These are phyloP conservation scores for Harlomillsia oculata DNA, from an alignment of 1,140 invertebrate genomes.

Conservation along the genomic window DNA sequence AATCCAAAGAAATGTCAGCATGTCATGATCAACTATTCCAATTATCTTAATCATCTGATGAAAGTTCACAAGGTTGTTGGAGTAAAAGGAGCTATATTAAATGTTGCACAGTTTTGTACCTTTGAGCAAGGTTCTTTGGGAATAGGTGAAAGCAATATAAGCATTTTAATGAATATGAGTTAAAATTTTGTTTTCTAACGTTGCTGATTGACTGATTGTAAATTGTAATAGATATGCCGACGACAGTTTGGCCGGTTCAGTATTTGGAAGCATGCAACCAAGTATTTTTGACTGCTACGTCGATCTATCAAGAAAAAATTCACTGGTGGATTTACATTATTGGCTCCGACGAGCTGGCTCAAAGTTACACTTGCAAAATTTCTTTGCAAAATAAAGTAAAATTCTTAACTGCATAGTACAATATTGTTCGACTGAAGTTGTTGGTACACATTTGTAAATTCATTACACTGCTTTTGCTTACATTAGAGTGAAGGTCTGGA, in stretches of 20 bases:
- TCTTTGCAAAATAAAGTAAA: neutral
- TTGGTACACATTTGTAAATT: too few species aligned
- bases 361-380: conserved; percentile 1
- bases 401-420: too few species aligned
- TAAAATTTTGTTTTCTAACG: too few species aligned
- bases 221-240: conserved; percentile 1
- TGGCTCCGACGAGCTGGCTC: conserved; percentile 2
- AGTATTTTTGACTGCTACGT: conserved; percentile 2
- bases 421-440: too few species aligned
- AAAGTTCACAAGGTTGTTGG: conserved; percentile 7
- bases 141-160: too few species aligned
- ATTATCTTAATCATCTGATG: neutral
- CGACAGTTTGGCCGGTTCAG: conserved; percentile 9
- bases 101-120: neutral
- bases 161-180: too few species aligned
- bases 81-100: neutral
- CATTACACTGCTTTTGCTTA: neutral
- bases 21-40: conserved; percentile 1
- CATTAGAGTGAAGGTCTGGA: conserved; percentile 2
- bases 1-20: conserved; percentile 5
- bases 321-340: conserved; percentile 8
- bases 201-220: too few species aligned
- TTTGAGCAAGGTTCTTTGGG: conserved; percentile 3
- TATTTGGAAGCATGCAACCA: conserved; percentile 9
- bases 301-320: conserved; percentile 1